Conservation (phyloP, 2,888 invertebrate species). For the Polyploca ridens region DNA sequence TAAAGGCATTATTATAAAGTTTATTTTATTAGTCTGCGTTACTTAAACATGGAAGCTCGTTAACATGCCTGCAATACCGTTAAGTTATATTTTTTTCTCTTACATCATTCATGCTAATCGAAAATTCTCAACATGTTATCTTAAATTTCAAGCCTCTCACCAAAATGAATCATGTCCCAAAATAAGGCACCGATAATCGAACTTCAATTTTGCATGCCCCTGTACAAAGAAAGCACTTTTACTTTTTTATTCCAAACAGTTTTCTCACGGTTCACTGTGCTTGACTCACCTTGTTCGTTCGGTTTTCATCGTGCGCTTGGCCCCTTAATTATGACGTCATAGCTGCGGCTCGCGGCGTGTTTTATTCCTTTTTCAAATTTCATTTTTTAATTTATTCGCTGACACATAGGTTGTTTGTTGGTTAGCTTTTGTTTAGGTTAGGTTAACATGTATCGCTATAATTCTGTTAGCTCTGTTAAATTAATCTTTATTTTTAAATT, state of each 20-base stretch:
- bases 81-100: conserved; percentile 35
- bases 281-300: conserved; percentile 66
- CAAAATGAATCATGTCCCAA: conserved; percentile 75
- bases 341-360: conserved; percentile 48
- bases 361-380: conserved; percentile 60
- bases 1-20: background rate
- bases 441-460: conserved; percentile 17
- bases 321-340: conserved; percentile 80
- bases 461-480: background rate
- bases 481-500: background rate
- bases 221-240: conserved; percentile 81
- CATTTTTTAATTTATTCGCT: conserved; percentile 64
- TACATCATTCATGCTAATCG: conserved; percentile 73
- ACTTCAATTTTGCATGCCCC: conserved; percentile 68
- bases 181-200: conserved; percentile 72
- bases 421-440: conserved; percentile 45
- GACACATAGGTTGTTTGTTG: conserved; percentile 60
- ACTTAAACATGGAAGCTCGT: conserved; percentile 36
- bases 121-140: conserved; percentile 70
- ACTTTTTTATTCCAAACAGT: conserved; percentile 73
- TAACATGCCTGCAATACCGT: conserved; percentile 59
- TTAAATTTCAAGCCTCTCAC: conserved; percentile 71
- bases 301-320: conserved; percentile 58
- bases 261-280: conserved; percentile 63
- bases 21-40: background rate